Evolutionary conservation across 1,140 invertebrate species (phyloP), one percentile per base, ranked within the genome.

Genomic region (Anoplophora glabripennis): DNA sequence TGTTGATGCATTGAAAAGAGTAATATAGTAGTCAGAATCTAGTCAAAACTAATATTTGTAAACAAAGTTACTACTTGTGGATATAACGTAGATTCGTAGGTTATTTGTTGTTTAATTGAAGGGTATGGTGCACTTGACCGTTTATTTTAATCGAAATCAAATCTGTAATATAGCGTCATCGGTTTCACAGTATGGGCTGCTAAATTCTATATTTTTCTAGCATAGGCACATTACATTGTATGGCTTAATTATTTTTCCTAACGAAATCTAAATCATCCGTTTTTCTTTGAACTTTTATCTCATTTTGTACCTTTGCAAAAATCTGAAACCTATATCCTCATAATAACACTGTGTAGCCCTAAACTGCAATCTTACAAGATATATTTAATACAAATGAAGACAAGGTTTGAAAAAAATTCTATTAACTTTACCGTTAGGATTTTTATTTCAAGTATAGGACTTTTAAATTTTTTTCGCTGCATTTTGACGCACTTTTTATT

Each of bases 1-100:
- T 61, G 63, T 58, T 65, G 52, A 38, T 57, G 55, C 49, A 35
- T 14, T 58, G 41, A 53, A 58, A 45, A 41, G 37, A 44, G 45
- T n/a, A 17, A 18, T 53, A 33, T 53, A 11, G 21, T 54, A 63
- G 49, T 53, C 45, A 57, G 11, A 51, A 51, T 40, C 56, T 63
- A 63, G 56, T 59, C 56, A 58, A 52, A 42, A 52, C 36, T 56
- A 35, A 38, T 41, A 41, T 17, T 10, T 12, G 15, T 14, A 17
- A 53, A n/a, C 5, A 38, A 41, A 12, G 34, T 40, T 53, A 36
- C 21, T 54, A 40, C 40, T 59, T 59, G 57, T 59, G 57, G 38
- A 59, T 54, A 59, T 35, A 44, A n/a, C 33, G n/a, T 28, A 33
- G 21, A 17, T 14, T 36, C 40, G 46, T 44, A 53, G 41, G 36